Conservation (phyloP, 2,113 vertebrate genomes). For the Camelus bactrianus region DNA sequence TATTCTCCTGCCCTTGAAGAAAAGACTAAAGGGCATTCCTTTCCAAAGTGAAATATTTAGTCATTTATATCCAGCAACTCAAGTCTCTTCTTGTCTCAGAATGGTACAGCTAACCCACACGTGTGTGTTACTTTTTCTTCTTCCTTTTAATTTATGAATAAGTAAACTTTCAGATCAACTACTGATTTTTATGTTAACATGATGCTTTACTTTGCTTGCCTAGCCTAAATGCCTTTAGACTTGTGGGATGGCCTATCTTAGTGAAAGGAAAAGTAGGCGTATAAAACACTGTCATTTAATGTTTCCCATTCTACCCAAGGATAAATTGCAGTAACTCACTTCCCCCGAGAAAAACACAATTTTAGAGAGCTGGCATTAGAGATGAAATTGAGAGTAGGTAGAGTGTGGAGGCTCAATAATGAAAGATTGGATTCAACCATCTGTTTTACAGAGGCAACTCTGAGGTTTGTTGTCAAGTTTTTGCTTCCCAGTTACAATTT, state of each 20-base stretch:
- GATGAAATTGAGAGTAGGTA: neutral
- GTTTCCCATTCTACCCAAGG: neutral
- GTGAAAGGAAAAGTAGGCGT: constrained; percentile 27
- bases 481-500: constrained; percentile 29
- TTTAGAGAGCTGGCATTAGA: neutral
- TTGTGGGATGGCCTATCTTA: neutral
- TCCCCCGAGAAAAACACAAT: neutral
- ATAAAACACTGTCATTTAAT: constrained; percentile 14
- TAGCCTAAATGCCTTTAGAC: neutral
- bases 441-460: neutral
- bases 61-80: neutral
- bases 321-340: constrained; percentile 6
- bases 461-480: neutral
- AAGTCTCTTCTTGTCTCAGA: neutral
- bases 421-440: neutral
- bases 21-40: neutral
- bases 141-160: constrained; percentile 47
- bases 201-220: constrained; percentile 1
- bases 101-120: neutral
- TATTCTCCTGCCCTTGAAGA: neutral
- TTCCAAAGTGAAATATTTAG: constrained; percentile 32
- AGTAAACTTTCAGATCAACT: neutral
- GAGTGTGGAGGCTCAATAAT: neutral
- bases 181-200: constrained; percentile 14
- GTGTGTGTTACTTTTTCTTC: neutral